Evolutionary conservation across 2,888 invertebrate species (phyloP), one percentile per base, ranked within the genome.

Genomic region (Trachelus iudaicus): DNA sequence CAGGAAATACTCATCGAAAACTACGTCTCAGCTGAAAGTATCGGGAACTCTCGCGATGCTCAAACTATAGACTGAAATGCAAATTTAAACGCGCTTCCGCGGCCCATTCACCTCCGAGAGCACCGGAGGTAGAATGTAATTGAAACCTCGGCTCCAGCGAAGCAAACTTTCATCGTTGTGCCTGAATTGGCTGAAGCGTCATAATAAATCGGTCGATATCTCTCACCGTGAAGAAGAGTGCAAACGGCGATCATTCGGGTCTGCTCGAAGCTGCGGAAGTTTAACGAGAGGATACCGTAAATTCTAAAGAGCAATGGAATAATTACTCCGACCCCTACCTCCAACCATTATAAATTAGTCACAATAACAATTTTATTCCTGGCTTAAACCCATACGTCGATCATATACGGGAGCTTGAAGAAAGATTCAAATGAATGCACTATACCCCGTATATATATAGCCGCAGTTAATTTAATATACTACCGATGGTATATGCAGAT

Each of bases 21-120:
- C 71, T 71, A 71, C 6, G 31, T 71, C 31, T 71, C 9, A 13
- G 71, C 12, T 34, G 23, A 11, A 33, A 31, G 71, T 71, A 71
- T 34, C 31, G 33, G 6, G 31, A 15, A 34, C 33, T 31, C 33
- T 34, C 33, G 71, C 71, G 71, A 34, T 34, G 71, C 31, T 33
- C 81, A 81, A 80, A 80, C 85, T 78, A 73, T 79, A 76, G 81
- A 79, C 84, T 81, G 80, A 82, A 84, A 86, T 86, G 85, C 83
- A 85, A 85, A 86, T 86, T 86, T 82, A 82, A 85, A 81, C 80
- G 83, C 81, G 82, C 84, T 84, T 84, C 83, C 84, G 79, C 76
- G 80, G 84, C 71, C 33, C 71, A 83, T 85, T 82, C 79, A 79
- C 82, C 80, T 79, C 81, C 77, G 80, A 76, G 69, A 71, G 34